Base-by-base conservation (phyloP, 2,888 invertebrate species). In the Drosophila greeni region DNA sequence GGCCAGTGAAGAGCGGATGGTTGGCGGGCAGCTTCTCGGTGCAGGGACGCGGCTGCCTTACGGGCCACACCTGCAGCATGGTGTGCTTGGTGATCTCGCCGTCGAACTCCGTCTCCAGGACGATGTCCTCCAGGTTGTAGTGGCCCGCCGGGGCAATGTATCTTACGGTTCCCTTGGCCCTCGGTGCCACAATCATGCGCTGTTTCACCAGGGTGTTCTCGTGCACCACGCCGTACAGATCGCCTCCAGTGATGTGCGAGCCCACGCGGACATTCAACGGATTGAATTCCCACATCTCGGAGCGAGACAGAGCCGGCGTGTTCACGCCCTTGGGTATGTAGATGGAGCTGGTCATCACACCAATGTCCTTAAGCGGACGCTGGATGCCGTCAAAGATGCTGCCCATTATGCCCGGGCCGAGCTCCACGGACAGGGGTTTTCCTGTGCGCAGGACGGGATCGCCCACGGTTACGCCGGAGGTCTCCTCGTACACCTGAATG, bases 361-460 rank as follows among this genome's bases (percentile, higher is more conserved):
- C 92, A 88, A 99, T 99, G 89, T 97, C 97, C 88, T 95, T 96
- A 82, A 99, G 89, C 0, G 99, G 99, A 82, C 99, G 95, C 90
- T 99, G 99, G 89, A 99, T 99, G 90, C 99, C 99, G 90, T 99
- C 99, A 90, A 99, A 99, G 90, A 99, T 99, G 89, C 96, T 97
- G 75, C 97, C 97, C 92, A 99, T 94, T 89, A 99, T 99, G 85
- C 99, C 99, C 18, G 99, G 99, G 1, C 99, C 99, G 56, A 99
- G 91, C 89, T 99, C 99, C 36, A 99, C 99, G 5, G 99, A 99
- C 34, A 99, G 90, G 0, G 99, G 99, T 89, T 99, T 99, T 70
- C 99, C 99, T 0, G 99, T 99, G 82, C 99, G 92, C 74, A 99
- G 91, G 11, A 99, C 99, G 24, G 99, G 99, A 90, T 99, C 99